Conservation (phyloP, 2,888 invertebrate genomes). For the Orthosia gracilis region DNA sequence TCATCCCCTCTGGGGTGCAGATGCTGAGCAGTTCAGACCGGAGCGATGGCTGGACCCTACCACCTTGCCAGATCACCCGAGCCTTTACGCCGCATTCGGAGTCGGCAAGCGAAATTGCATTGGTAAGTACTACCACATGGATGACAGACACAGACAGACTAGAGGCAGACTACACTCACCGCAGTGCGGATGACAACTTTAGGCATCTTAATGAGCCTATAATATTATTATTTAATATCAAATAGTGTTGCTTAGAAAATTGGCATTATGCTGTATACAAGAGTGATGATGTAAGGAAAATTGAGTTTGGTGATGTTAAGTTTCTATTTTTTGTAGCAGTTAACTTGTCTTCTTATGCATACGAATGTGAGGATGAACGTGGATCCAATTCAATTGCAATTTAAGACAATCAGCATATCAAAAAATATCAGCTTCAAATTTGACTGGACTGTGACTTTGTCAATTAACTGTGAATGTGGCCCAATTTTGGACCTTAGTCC, state of each 20-base stretch:
- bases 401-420: too few species aligned
- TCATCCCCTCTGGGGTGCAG: slow-evolving; percentile 77
- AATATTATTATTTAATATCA: neutral
- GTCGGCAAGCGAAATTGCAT: slow-evolving; percentile 78
- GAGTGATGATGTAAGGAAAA: too few species aligned
- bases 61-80: slow-evolving; percentile 70
- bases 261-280: neutral
- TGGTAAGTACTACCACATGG: slow-evolving; percentile 60
- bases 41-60: slow-evolving; percentile 77
- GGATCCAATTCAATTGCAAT: neutral
- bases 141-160: too few species aligned
- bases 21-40: slow-evolving; percentile 75
- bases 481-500: too few species aligned
- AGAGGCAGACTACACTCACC: neutral
- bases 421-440: too few species aligned
- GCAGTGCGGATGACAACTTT: neutral
- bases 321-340: neutral
- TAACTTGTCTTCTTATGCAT: neutral
- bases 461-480: too few species aligned
- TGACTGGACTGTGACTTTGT: too few species aligned
- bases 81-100: slow-evolving; percentile 74
- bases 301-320: neutral
- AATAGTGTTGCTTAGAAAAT: neutral
- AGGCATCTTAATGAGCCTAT: neutral
- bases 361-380: neutral